Evolutionary conservation across 2,888 invertebrate genomes (phyloP), one percentile per base, ranked within the genome.

Genomic region (Nomada fucata): DNA sequence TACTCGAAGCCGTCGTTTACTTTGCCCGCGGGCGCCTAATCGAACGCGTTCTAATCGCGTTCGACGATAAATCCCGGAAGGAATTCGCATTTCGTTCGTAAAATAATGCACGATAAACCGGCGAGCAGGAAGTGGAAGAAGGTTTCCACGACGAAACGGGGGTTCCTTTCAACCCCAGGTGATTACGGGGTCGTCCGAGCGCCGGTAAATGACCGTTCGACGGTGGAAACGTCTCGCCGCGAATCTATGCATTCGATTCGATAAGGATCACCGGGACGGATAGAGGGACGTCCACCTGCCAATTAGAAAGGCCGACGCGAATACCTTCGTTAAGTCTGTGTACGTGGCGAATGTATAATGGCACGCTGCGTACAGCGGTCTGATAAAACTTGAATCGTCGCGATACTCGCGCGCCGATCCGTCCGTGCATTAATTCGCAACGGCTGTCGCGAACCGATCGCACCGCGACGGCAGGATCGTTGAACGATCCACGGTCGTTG

Each of bases 381-480:
- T 20, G 72, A 72, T 79, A 73, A 80, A 80, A 80, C 68, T 68
- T 20, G 73, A 73, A 67, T 73, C 29, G 81, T 68, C 81, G 26
- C 50, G 72, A 29, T 36, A 20, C 2, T 53, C 13, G 42, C 0
- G 42, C 23, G 55, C 18, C 15, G 7, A 36, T 36, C 18, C 70
- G 70, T 80, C 80, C 80, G 72, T 50, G 42, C 53, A 80, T 80
- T 80, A 80, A 80, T 80, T 68, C 50, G 15, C 60, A 18, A 26
- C 0, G 59, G 44, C 50, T 29, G 29, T 18, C 15, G 20, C 18
- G 36, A 42, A 23, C 15, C 4, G 18, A 13, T 26, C n/a, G 47
- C 47, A 0, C 47, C 23, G 60, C 26, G 26, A n/a, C 26, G 18
- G 10, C 13, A 44, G 55, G 55, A 71, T 71, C 75, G 74, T 60